Base-by-base conservation (phyloP, 2,113 vertebrate species). In the Clarias gariepinus region DNA sequence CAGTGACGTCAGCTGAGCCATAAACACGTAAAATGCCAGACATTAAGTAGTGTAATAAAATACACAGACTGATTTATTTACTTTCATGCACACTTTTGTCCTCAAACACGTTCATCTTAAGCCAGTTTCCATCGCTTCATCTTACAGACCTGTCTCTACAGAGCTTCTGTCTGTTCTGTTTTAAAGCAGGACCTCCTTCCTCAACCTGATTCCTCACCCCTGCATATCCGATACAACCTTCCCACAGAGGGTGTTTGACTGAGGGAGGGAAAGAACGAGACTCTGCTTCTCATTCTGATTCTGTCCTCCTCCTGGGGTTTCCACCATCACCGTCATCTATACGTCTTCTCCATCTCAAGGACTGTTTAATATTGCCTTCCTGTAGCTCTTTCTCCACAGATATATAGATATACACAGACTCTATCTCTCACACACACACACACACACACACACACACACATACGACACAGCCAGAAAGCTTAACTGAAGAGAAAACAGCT, bases 261-360 rank as follows among this genome's bases (percentile, higher is more conserved):
- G 88, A 74, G 36, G 6, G 71, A 77, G 12, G n/a, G 41, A 13
- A 13, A 53, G 74, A 77, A 3, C 6, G 47, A 77, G 73, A 47
- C 90, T 90, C 88, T 52, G 77, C 86, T 88, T 90, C 86, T 94
- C 90, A 84, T 61, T 89, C 88, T 85, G 81, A 53, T 87, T 73
- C 41, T 77, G 33, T 47, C 36, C 8, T 69, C 18, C 66, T 19
- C 33, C 36, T 76, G 11, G 4, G 41, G 11, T 52, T 76, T 76
- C 25, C 21, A 52, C 73, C 21, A 76, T 52, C 73, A 3, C 36
- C 15, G 36, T 66, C 33, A 12, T 47, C 47, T 47, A n/a, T n/a
- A 47, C 47, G 47, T 47, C 47, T 47, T 6, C 47, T 47, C 47
- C 66, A 66, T 82, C n/a, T 16, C 81, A 11, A 36, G 15, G 66